Percentiles rank a stretch among this genome's conserved stretches.
phyloP scores from a whole-genome alignment of 2,113 vertebrate genomes.

The Pygoscelis adeliae region DNA sequence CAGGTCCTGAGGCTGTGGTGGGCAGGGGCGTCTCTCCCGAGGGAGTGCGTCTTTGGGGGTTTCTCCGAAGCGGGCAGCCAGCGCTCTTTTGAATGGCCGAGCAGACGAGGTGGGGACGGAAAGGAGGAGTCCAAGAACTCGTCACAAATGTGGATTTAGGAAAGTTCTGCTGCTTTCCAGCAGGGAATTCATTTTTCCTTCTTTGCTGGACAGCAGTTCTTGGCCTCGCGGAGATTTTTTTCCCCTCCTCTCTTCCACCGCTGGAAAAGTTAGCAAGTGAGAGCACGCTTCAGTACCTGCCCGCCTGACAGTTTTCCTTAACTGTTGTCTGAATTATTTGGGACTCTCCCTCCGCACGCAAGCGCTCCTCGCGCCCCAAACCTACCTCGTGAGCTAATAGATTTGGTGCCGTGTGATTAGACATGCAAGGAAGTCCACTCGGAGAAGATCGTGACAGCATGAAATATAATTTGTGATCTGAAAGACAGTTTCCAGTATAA shows the following conservation, averaged over 20 bases:
- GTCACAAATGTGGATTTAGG: not conserved
- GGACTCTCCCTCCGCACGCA: not conserved
- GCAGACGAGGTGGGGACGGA: not conserved
- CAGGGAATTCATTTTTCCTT: slow-evolving; percentile 26
- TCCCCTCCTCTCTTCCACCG: not conserved
- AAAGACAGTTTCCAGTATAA: slow-evolving; percentile 86
- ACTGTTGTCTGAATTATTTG: not conserved
- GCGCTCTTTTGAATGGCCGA: not conserved
- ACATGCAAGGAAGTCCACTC: slow-evolving; percentile 69
- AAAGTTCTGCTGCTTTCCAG: slow-evolving; percentile 29
- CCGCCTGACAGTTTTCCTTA: not conserved
- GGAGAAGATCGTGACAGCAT: slow-evolving; percentile 79
- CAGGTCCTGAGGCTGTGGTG: not conserved
- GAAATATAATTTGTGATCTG: slow-evolving; percentile 86
- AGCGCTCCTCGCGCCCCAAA: not conserved
- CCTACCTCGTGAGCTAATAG: not conserved
- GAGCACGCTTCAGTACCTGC: not conserved
- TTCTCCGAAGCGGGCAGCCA: not conserved
- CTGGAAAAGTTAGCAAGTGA: not conserved
- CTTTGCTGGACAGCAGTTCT: slow-evolving; percentile 52
- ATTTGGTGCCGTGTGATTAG: slow-evolving; percentile 39
- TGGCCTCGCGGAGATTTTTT: not conserved
- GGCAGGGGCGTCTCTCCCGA: not conserved
- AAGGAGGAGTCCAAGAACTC: slow-evolving; percentile 16
- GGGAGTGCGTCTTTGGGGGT: not conserved